phyloP scores from a whole-genome alignment of 2,888 invertebrate species.

The Seira ritae region DNA sequence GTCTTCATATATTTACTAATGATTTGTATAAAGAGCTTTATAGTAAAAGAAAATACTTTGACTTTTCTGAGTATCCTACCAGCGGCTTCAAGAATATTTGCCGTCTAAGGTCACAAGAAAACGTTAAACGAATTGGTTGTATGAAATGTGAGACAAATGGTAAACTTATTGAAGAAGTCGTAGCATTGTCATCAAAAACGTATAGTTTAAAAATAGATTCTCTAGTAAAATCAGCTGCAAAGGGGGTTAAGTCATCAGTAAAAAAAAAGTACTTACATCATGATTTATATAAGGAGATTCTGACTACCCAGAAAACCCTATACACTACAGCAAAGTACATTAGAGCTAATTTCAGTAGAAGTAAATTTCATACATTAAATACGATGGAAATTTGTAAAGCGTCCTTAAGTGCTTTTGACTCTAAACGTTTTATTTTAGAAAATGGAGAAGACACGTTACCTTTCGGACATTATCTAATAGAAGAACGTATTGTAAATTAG shows the following conservation, averaged over 20 bases:
- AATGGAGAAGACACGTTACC: conserved; percentile 39
- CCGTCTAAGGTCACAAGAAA: conserved; percentile 27
- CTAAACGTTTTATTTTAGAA: conserved; percentile 35
- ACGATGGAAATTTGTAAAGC: conserved; percentile 25
- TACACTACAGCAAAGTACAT: conserved; percentile 4
- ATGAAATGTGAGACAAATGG: conserved; percentile 71
- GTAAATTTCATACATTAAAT: conserved; percentile 10
- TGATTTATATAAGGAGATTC: conserved; percentile 33
- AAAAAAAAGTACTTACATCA: conserved; percentile 35
- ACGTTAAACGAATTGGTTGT: conserved; percentile 70
- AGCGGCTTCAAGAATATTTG: conserved; percentile 2
- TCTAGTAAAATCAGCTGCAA: conserved; percentile 24
- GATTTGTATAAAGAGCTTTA: conserved; percentile 46
- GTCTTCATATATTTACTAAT: conserved; percentile 37
- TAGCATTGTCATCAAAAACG: conserved; percentile 60
- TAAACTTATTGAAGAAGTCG: conserved; percentile 60
- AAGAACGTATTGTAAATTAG: conserved; percentile 14
- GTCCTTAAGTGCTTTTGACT: conserved; percentile 32
- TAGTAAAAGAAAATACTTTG: conserved; percentile 35
- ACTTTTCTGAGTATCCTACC: conserved; percentile 53
- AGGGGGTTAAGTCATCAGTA: conserved; percentile 28
- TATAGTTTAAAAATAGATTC: conserved; percentile 37
- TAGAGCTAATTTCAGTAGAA: conserved; percentile 15
- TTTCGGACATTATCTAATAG: neutral
- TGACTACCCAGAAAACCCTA: neutral